Base-by-base conservation (phyloP, 2,113 vertebrate species). In the Fulica atra region DNA sequence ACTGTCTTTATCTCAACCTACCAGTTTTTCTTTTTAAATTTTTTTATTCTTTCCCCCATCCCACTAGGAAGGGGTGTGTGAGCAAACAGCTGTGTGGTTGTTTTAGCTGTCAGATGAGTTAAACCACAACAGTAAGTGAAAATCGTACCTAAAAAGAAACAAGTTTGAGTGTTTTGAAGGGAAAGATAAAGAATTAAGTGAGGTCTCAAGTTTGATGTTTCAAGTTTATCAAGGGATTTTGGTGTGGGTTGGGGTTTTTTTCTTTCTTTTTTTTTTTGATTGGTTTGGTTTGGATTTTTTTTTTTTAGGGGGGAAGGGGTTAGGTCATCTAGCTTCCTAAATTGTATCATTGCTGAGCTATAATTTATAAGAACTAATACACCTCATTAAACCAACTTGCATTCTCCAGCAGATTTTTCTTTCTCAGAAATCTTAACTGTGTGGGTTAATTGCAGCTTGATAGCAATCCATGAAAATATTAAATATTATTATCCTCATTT, bases 401-500 rank as follows among this genome's bases (percentile, higher is more conserved):
- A 48, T 56, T 69, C 3, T 19, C 5, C 59, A 73, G 19, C 14
- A 92, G 4, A n/a, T 61, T 35, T 13, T 48, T 78, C 36, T 44
- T 89, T 89, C 38, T 82, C 25, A 63, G 33, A 80, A 83, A 44
- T 8, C 9, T 54, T 80, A 73, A 60, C 4, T 76, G 1, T 53
- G 18, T 50, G 11, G 16, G 10, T 7, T 87, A 84, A 78, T 91
- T 91, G 53, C 16, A 74, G 14, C 29, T 31, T 51, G 35, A 79
- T 25, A 79, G 16, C 1, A 21, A 71, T 42, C 17, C 33, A 48
- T 68, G 33, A 81, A 92, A 83, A 76, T 71, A 3, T 74, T 20
- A 68, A 80, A 70, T 79, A 83, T 59, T 86, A 73, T 70, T 83
- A 42, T 64, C 13, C 4, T 29, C 13, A 78, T 33, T 92, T 93